Evolutionary conservation across 1,140 invertebrate species (phyloP), one percentile per base, ranked within the genome.

Genomic region (Rhagoletis pomonella): DNA sequence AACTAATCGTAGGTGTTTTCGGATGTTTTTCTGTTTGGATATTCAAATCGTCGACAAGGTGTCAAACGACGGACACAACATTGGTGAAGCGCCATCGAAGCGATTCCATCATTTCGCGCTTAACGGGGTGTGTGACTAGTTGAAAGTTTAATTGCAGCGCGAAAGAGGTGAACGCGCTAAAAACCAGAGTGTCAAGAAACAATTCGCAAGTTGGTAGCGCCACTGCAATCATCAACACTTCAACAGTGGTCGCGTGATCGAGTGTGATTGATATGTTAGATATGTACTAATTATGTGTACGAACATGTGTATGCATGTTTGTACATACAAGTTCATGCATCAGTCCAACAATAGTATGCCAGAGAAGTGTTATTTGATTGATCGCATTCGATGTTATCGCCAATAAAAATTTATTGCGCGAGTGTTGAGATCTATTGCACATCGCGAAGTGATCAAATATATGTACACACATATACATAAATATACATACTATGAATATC

Each of bases 131-230:
- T 69, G 87, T 69, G 47, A 59, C 65, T 60, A 65, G 88, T 88
- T 88, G 88, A 88, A 88, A 88, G 88, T 88, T 88, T 88, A 88
- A 88, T 88, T 87, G 77, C 73, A 12, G 84, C 39, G 87, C 59
- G 86, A 88, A 88, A 87, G 81, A 88, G 88, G 88, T 88, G 87
- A 88, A 62, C 42, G 87, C 81, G 88, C 87, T 88, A 85, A 88
- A 73, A 85, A 69, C 84, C 6, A 47, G 62, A 86, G 85, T 88
- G 88, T 88, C 88, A 85, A 77, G 47, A 87, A 58, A 87, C 55
- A 65, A 50, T 87, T 86, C 85, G 85, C 87, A 85, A 88, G 47
- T 88, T 62, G 69, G 17, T 85, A 85, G 84, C 44, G 86, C 86
- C 64, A 86, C 14, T 12, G 62, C 64, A 42, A 55, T 67, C 62